Percentiles rank a stretch among this genome's conserved stretches.
Conservation (phyloP, 92 coral and sea anemone genomes). For the Montipora capitata region DNA sequence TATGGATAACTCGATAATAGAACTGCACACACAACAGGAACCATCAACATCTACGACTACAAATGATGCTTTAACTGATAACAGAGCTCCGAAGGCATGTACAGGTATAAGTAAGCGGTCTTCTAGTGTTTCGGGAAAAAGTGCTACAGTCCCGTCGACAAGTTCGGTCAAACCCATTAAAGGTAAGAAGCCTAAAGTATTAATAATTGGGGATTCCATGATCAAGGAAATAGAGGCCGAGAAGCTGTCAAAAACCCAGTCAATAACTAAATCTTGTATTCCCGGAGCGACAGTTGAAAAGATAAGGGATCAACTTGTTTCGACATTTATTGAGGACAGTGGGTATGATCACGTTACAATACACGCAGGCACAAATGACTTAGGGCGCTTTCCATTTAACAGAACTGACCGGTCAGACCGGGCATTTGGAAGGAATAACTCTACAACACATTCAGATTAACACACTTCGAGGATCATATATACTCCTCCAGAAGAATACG, state of each 20-base stretch:
- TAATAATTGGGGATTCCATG: not conserved
- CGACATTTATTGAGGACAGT: no score
- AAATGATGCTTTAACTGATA: constrained; percentile 3
- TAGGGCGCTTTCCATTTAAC: no score
- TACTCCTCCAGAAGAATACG: no score
- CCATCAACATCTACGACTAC: constrained; percentile 25
- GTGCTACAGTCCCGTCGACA: constrained; percentile 26
- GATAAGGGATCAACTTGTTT: no score
- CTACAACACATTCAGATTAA: no score
- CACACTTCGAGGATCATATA: no score
- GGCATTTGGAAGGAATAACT: no score
- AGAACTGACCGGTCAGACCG: no score
- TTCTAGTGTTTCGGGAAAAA: not conserved
- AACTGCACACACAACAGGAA: constrained; percentile 17
- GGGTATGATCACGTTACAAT: no score
- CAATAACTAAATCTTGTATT: not conserved
- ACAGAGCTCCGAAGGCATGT: constrained; percentile 26
- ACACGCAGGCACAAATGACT: not conserved
- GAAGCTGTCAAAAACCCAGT: not conserved
- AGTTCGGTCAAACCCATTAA: constrained; percentile 1
- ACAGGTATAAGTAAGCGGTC: constrained; percentile 22
- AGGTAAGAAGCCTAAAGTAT: constrained; percentile 7
- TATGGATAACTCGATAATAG: constrained; percentile 12
- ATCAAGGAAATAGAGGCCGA: not conserved
- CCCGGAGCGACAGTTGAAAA: not conserved